Evolutionary conservation across 1,140 invertebrate species (phyloP).

Genomic region (Ephestia elutella): DNA sequence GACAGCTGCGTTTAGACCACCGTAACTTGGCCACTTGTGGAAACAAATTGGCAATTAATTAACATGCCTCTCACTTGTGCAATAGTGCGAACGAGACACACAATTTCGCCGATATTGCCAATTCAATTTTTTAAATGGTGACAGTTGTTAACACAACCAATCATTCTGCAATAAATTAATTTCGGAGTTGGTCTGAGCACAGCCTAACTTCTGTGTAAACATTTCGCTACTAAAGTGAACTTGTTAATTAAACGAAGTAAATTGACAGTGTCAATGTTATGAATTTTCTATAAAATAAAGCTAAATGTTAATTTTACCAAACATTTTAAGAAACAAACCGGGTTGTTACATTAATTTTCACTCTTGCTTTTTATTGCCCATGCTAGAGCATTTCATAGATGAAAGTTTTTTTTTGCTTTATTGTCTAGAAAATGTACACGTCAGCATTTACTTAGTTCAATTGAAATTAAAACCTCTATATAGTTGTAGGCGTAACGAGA

Average conservation of each 20-base stretch:
- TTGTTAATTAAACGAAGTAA: constrained; percentile 1
- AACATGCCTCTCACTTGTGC: too few relatives aligned
- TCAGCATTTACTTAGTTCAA: background rate
- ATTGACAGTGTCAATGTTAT: background rate
- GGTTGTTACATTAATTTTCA: too few relatives aligned
- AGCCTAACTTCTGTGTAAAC: constrained; percentile 1
- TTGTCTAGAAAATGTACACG: background rate
- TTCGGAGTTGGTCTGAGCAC: constrained; percentile 2
- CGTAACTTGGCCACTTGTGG: background rate
- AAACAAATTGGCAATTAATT: too few relatives aligned
- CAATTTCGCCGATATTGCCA: too few relatives aligned
- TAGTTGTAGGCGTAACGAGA: background rate
- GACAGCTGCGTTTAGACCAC: constrained; percentile 4
- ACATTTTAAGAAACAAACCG: too few relatives aligned
- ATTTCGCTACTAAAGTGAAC: background rate
- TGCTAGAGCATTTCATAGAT: too few relatives aligned
- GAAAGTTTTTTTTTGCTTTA: background rate
- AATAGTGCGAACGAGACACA: too few relatives aligned
- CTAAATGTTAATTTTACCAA: too few relatives aligned
- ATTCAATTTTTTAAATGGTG: too few relatives aligned
- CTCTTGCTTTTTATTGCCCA: too few relatives aligned
- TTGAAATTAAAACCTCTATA: background rate
- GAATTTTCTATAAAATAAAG: too few relatives aligned
- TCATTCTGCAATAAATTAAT: background rate
- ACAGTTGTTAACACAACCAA: background rate